These are phyloP conservation scores for Sialis lutaria DNA, from an alignment of 2,888 invertebrate species.

Conservation along the genomic window DNA sequence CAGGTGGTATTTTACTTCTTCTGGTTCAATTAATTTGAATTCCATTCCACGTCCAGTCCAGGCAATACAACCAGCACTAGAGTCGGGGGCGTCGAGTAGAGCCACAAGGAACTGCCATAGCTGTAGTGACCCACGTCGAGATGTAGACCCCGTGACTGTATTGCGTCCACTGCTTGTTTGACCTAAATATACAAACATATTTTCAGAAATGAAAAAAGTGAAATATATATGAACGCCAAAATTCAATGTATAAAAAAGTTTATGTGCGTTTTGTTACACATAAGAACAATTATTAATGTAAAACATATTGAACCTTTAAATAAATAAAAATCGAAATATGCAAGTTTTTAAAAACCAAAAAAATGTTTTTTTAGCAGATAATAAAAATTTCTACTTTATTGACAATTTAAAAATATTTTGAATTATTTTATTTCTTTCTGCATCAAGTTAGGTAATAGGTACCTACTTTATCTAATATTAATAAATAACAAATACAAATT, in stretches of 20 bases:
- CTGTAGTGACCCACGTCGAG: conserved; percentile 68
- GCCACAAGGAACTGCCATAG: conserved; percentile 91
- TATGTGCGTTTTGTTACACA: background rate
- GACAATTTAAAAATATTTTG: too few relatives aligned
- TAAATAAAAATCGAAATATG: too few relatives aligned
- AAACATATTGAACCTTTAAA: too few relatives aligned
- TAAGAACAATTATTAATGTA: background rate
- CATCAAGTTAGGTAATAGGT: too few relatives aligned
- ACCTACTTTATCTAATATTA: too few relatives aligned
- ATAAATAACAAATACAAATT: too few relatives aligned
- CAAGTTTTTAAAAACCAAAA: too few relatives aligned
- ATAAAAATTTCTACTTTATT: too few relatives aligned
- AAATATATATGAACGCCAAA: background rate
- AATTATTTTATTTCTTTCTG: too few relatives aligned
- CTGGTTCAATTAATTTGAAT: conserved; percentile 90
- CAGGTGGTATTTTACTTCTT: conserved; percentile 43
- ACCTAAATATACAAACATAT: background rate
- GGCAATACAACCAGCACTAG: conserved; percentile 66
- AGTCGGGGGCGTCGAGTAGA: conserved; percentile 47
- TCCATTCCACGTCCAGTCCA: conserved; percentile 94
- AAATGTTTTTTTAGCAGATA: too few relatives aligned
- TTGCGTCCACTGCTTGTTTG: too few relatives aligned
- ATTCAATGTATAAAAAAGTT: background rate
- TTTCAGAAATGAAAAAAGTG: background rate
- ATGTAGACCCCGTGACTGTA: background rate